Evolutionary conservation across 2,113 vertebrate genomes (phyloP), one percentile per base, ranked within the genome.

Genomic region (Gallinago jamesoni): DNA sequence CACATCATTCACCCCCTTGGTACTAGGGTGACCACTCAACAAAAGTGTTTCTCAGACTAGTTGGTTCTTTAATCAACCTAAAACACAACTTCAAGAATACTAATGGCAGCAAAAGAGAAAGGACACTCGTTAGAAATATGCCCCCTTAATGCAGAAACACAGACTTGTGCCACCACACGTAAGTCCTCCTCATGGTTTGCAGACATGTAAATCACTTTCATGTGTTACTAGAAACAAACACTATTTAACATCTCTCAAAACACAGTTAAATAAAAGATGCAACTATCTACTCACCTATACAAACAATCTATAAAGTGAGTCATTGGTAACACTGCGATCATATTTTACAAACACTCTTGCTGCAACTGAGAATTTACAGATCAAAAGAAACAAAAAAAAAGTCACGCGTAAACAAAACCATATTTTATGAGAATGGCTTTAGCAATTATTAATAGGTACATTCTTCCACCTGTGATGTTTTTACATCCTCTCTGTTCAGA

Each of bases 251-350:
- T 20, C 24, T 74, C 31, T 64, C 33, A 84, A 63, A 79, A 63
- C 2, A 30, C 30, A 56, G 18, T 48, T 68, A 79, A 68, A 89
- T 6, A 62, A 70, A 2, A 39, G 3, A 2, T 55, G 16, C 3
- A 80, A 25, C 27, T 66, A 18, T 7, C 15, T 12, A 25, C 5
- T 84, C 9, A 43, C 5, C 45, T 33, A 4, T 1, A 57, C 2
- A 24, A 78, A 31, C 4, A n/a, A 21, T 4, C 17, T 52, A 28
- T 43, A 27, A 69, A 31, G 21, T 15, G 3, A 74, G 9, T 7
- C 79, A 50, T 0, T 47, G 15, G 7, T 27, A 77, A 87, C 12
- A 74, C 5, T 53, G 18, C 12, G 75, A 50, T 41, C 0, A 0
- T 45, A 9, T 59, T 73, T 89, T 72, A 55, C 53, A 52, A 84